These are phyloP conservation scores for Gonocerus acuteangulatus DNA, from an alignment of 2,888 invertebrate species.

Conservation along the genomic window DNA sequence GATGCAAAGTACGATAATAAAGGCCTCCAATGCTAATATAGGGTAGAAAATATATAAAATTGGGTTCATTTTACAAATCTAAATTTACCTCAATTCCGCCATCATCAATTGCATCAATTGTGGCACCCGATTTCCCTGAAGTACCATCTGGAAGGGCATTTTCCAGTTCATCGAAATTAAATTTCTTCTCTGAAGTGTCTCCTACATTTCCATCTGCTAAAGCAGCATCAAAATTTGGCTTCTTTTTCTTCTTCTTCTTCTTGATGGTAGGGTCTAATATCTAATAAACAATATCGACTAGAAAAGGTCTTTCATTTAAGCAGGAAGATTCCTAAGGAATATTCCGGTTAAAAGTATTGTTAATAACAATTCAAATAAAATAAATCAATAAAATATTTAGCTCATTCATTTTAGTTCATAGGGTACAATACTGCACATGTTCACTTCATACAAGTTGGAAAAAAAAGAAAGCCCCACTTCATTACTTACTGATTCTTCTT, in stretches of 20 bases:
- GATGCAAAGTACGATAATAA: no score
- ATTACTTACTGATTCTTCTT: slow-evolving; percentile 33
- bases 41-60: no score
- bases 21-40: no score
- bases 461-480: background rate
- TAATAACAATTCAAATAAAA: no score
- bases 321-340: no score
- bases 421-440: background rate
- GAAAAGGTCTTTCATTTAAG: no score
- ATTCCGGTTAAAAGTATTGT: no score
- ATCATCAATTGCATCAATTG: slow-evolving; percentile 40
- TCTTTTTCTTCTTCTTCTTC: slow-evolving; percentile 95
- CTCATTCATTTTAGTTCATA: no score
- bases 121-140: slow-evolving; percentile 30
- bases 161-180: slow-evolving; percentile 81
- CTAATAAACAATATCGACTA: slow-evolving; percentile 44
- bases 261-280: slow-evolving; percentile 77
- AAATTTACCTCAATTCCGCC: slow-evolving; percentile 38
- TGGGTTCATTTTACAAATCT: no score
- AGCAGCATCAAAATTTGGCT: slow-evolving; percentile 84
- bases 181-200: slow-evolving; percentile 52
- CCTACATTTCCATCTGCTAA: slow-evolving; percentile 54
- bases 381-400: no score
- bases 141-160: slow-evolving; percentile 62
- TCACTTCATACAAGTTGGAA: background rate